phyloP scores from a whole-genome alignment of 2,113 vertebrate species.

The Otis tarda region DNA sequence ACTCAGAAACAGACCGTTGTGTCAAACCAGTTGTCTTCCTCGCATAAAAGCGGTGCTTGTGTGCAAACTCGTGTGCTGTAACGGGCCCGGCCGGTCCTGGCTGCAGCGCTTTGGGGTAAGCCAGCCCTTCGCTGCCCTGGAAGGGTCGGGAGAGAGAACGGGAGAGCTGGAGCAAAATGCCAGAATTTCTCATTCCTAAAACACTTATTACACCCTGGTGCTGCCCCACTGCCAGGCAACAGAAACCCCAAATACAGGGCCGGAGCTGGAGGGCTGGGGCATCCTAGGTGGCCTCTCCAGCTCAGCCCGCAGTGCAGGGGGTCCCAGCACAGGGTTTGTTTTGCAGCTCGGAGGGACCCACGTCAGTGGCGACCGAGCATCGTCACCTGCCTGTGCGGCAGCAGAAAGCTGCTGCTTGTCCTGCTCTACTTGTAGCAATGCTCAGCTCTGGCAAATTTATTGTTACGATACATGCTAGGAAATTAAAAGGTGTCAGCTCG shows the following conservation, averaged over 20 bases:
- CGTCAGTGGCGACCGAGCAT: accelerated
- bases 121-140: not conserved
- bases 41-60: accelerated
- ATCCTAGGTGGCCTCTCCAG: not conserved
- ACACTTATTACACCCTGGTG: accelerated
- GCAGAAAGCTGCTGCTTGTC: not conserved
- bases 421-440: not conserved
- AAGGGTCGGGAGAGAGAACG: not conserved
- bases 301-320: not conserved
- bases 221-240: accelerated
- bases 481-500: not conserved
- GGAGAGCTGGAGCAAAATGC: not conserved
- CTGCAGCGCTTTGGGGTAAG: not conserved
- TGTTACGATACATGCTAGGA: not conserved
- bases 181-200: not conserved
- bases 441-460: not conserved
- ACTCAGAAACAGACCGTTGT: accelerated
- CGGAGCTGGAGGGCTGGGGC: not conserved
- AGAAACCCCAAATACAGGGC: not conserved
- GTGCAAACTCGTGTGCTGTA: not conserved
- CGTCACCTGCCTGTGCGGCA: not conserved
- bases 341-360: accelerated
- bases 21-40: not conserved
- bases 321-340: not conserved
- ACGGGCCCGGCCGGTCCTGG: accelerated